Conservation (phyloP, 2,797 vertebrate species). For the Myotis planiceps region DNA sequence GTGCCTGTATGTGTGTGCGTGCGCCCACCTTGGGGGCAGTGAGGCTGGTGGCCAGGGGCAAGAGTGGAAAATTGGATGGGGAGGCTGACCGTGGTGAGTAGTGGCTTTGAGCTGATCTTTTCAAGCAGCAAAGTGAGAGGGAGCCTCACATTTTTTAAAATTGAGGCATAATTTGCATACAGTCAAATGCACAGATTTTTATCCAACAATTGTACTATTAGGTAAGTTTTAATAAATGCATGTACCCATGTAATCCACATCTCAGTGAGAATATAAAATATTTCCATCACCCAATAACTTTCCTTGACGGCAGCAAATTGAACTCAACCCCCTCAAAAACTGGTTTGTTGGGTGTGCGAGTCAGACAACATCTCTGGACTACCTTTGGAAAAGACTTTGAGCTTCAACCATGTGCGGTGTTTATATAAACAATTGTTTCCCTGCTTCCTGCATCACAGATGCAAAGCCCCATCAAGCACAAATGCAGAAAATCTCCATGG, state of each 20-base stretch:
- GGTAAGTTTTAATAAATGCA: slow-evolving; percentile 7
- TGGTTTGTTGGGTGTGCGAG: neutral
- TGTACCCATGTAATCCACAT: neutral
- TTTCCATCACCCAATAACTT: neutral
- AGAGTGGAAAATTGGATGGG: neutral
- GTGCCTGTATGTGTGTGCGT: neutral
- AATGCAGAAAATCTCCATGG: slow-evolving; percentile 4
- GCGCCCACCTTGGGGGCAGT: neutral
- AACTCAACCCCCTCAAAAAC: neutral
- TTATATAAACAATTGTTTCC: neutral
- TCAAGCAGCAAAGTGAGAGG: neutral
- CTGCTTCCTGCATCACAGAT: neutral
- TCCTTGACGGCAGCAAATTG: neutral
- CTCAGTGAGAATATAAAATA: neutral
- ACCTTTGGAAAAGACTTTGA: neutral
- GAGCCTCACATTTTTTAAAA: neutral
- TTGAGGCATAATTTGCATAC: neutral
- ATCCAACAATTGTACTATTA: neutral
- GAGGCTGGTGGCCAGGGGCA: neutral
- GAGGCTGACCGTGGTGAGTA: neutral
- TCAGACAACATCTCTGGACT: neutral
- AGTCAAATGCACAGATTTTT: neutral
- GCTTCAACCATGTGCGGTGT: neutral
- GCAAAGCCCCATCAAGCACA: neutral
- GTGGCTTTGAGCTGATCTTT: neutral